Base-by-base conservation (phyloP, 2,113 vertebrate species). In the Oryzias javanicus region DNA sequence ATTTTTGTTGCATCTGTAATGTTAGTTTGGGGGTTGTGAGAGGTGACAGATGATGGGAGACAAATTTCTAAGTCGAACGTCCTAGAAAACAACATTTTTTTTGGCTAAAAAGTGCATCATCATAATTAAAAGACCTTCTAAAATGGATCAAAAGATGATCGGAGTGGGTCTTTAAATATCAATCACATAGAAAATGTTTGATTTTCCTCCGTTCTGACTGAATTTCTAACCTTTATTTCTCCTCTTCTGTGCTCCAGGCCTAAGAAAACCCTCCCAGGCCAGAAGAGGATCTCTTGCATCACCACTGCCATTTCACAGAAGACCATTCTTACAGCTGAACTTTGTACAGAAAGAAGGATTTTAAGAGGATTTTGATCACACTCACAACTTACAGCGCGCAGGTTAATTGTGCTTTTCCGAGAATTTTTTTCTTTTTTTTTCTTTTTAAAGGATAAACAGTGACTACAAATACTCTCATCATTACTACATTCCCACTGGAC, bases 301-400 rank as follows among this genome's bases (percentile, higher is more conserved):
- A 94, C 91, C 92, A 95, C 94, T 95, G 94, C 94, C 94, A 93
- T 95, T 92, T 89, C 69, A 89, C 89, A 78, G 76, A 90, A 92
- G 63, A 83, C 87, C 86, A 78, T 83, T 54, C 83, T 87, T 86
- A 75, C 88, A 89, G 80, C 86, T 75, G 88, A 91, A 91, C 83
- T 88, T 84, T 89, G 78, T 83, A 86, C 84, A 85, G 75, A 79
- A 73, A 80, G 86, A 55, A 74, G 67, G 73, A 60, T 69, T 70
- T 57, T 24, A 61, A 79, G 63, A 70, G 54, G 35, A 64, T 16
- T n/a, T 59, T 22, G 40, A 57, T 67, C 57, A 70, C 67, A 72
- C 58, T 63, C 60, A 55, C 60, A 14, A 84, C 83, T n/a, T 79
- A 84, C 78, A 72, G 78, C 82, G 81, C 78, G 68, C 82, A 83